A percentile compares a stretch with the other conserved stretches of the same genome.
phyloP scores from a whole-genome alignment of 2,113 vertebrate species.

The Carassius auratus region DNA sequence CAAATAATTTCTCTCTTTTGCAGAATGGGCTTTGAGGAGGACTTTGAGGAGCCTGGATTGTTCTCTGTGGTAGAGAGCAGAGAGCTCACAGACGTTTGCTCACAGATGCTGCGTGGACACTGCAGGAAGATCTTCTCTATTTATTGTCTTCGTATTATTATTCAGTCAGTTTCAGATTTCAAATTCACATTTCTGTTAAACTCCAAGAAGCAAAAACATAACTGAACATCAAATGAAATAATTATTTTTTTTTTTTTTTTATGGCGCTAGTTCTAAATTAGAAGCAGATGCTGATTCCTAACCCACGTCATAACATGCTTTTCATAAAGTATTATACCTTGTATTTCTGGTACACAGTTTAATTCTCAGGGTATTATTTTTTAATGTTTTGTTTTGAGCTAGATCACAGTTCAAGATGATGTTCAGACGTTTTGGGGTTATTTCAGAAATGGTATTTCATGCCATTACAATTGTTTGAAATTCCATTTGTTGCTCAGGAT shows the following conservation, averaged over 20 bases:
- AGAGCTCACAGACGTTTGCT: constrained; percentile 43
- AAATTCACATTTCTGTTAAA: background rate
- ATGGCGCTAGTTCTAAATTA: background rate
- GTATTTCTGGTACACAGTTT: no score
- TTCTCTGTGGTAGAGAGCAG: constrained; percentile 78
- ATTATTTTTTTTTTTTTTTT: background rate
- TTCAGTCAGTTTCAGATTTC: background rate
- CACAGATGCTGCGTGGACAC: background rate
- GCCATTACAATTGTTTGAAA: no score
- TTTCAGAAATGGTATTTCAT: no score
- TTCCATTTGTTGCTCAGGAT: no score
- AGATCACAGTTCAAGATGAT: no score
- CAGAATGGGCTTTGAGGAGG: constrained; percentile 89
- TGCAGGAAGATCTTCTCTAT: background rate
- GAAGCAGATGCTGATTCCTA: background rate
- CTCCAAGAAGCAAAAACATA: background rate
- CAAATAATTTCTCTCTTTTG: constrained; percentile 44
- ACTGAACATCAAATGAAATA: background rate
- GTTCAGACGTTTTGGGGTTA: no score
- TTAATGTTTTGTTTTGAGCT: no score
- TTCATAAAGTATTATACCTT: no score
- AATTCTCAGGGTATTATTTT: no score
- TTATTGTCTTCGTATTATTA: constrained; percentile 11
- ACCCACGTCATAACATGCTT: background rate
- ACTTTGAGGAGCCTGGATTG: constrained; percentile 97